Percentiles rank a stretch among this genome's conserved stretches.
Evolutionary conservation across 2,113 vertebrate genomes (phyloP).

Genomic region (Myotis yumanensis): DNA sequence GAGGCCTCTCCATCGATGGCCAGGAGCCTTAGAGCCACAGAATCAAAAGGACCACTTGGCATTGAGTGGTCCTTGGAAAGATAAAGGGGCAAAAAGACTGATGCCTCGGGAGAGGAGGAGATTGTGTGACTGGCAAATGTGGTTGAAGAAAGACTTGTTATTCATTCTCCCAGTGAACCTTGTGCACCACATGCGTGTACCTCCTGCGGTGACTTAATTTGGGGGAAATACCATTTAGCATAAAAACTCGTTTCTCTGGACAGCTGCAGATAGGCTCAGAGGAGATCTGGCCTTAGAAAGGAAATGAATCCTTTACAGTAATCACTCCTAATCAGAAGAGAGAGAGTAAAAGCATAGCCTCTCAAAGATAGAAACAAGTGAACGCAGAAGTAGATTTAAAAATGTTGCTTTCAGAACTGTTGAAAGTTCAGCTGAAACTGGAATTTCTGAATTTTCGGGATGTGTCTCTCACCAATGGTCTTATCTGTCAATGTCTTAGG

Average conservation of each 20-base stretch:
- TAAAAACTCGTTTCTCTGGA: slow-evolving; percentile 23
- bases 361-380: neutral
- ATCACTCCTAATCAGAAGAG: neutral
- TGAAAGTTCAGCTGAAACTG: neutral
- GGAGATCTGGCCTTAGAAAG: slow-evolving; percentile 8
- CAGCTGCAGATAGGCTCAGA: neutral
- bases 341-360: neutral
- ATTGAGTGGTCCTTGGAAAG: neutral
- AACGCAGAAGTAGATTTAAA: neutral
- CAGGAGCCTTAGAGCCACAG: neutral
- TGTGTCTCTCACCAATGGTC: neutral
- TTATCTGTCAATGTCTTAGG: neutral
- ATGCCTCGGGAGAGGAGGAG: neutral
- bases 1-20: neutral
- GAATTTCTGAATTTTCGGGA: neutral
- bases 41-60: neutral
- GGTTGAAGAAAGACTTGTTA: neutral
- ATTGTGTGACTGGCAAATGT: neutral
- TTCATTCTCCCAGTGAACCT: neutral
- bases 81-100: neutral
- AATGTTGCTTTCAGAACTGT: neutral
- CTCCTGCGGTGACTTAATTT: neutral
- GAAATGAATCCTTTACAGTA: neutral
- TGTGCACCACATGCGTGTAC: neutral
- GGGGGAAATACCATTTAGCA: neutral